phyloP scores from a whole-genome alignment of 2,888 invertebrate species.

The Chrysolina oricalcia region DNA sequence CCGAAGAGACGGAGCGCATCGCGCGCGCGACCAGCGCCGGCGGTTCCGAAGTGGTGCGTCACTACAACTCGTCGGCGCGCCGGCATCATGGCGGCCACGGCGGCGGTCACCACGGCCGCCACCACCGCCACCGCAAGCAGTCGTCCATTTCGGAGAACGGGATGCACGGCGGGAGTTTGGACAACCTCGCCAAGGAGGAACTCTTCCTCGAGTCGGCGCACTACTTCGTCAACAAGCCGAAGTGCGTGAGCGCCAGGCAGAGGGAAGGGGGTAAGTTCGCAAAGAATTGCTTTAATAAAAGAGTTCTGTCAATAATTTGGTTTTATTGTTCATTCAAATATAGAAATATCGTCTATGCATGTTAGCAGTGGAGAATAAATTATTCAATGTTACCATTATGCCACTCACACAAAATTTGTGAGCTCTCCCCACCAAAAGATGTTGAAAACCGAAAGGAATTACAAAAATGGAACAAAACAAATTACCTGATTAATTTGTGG shows the following conservation, averaged over 20 bases:
- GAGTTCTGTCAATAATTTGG: no score
- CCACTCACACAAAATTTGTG: no score
- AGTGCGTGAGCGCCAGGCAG: constrained; percentile 72
- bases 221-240: constrained; percentile 60
- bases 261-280: constrained; percentile 76
- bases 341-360: no score
- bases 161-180: constrained; percentile 75
- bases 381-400: no score
- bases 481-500: no score
- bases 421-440: no score
- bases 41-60: constrained; percentile 70
- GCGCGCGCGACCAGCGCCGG: constrained; percentile 74
- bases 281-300: background rate
- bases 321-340: no score
- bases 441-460: no score
- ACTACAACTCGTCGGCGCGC: constrained; percentile 71
- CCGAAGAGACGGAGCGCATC: constrained; percentile 83
- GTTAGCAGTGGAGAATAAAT: no score
- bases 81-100: constrained; percentile 66
- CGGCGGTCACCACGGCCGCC: constrained; percentile 67
- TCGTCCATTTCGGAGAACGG: constrained; percentile 73
- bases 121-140: constrained; percentile 60
- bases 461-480: no score
- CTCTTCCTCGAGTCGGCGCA: constrained; percentile 64
- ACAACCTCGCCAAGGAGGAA: constrained; percentile 75